Evolutionary conservation across 92 coral and sea anemone species (phyloP), one percentile per base, ranked within the genome.

Genomic region (Parazoanthus swiftii): DNA sequence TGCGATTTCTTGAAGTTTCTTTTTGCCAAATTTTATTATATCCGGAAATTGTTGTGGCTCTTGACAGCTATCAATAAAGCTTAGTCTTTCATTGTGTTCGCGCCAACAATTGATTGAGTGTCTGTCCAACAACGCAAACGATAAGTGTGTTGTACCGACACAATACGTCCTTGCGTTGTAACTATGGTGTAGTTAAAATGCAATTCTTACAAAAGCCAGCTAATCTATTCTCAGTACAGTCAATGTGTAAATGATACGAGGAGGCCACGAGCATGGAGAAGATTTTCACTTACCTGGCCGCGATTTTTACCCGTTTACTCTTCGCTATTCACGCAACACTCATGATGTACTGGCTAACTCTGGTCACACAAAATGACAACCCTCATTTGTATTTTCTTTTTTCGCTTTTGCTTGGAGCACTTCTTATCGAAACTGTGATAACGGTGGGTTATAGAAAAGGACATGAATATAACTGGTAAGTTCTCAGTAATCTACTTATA

Each of bases 391-490:
- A 92, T 74, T 96, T 89, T 82, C 82, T 96, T 18, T 92, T 96
- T 81, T 81, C 90, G 71, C 77, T 90, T 36, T 92, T 90, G 71
- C 89, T 93, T 56, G 92, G 89, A 20, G 93, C 92, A 8, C 93
- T 96, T 35, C 68, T 95, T 44, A 43, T 93, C 33, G 98, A 96
- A 81, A 93, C 98, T 33, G 71, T 93, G 11, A 88, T 93, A n/a
- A 96, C 98, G 10, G 98, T 96, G 25, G 89, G 94, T 23, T 91
- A 89, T 71, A 92, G 98, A 16, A 96, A 93, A 92, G 98, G 98
- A 8, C 98, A 95, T 21, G 98, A 96, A 44, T 95, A 95, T 46
- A 89, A 86, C 58, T 96, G 98, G 98, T 95, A 91, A 95, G 98
- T 90, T 15, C 10, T 4, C 26, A 20, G 63, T 39, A 1, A 26